Percentiles rank a stretch among this genome's conserved stretches.
These are phyloP conservation scores for Matsumyia berberina DNA, from an alignment of 2,888 invertebrate species.

Conservation along the genomic window DNA sequence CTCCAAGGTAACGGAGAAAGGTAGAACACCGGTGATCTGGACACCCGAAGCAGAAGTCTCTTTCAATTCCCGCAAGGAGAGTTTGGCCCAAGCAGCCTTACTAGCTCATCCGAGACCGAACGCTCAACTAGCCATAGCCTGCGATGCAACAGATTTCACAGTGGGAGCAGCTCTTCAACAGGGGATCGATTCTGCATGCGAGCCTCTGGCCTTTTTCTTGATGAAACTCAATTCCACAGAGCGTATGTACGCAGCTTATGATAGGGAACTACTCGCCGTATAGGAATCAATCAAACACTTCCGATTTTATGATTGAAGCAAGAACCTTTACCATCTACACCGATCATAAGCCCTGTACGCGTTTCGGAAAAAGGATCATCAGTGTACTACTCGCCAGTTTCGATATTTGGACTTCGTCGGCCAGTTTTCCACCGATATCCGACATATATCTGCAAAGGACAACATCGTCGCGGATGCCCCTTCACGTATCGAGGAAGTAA, in stretches of 20 bases:
- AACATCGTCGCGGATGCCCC: constrained; percentile 12
- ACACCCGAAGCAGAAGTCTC: too few species aligned
- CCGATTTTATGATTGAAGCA: constrained; percentile 58
- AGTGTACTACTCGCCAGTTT: constrained; percentile 20
- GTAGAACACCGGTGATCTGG: too few species aligned
- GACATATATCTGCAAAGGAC: constrained; percentile 16
- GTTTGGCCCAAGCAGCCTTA: too few species aligned
- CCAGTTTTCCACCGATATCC: constrained; percentile 36
- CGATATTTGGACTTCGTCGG: constrained; percentile 18
- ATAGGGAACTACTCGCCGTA: constrained; percentile 17
- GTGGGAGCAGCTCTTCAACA: too few species aligned
- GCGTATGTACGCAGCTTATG: constrained; percentile 77
- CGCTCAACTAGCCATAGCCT: too few species aligned
- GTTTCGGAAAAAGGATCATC: constrained; percentile 23
- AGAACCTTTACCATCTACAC: constrained; percentile 23
- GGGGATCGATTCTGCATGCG: too few species aligned
- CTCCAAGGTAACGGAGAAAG: too few species aligned
- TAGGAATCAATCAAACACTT: constrained; percentile 60
- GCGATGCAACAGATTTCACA: too few species aligned
- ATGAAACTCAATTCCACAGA: constrained; percentile 79
- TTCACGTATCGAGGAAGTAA: constrained; percentile 16
- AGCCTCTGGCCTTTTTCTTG: constrained; percentile 28
- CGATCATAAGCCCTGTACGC: constrained; percentile 42
- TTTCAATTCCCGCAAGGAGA: too few species aligned
- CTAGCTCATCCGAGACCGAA: constrained; percentile 2